These are phyloP conservation scores for Pollicipes pollicipes DNA, from an alignment of 1,140 invertebrate species.

Conservation along the genomic window DNA sequence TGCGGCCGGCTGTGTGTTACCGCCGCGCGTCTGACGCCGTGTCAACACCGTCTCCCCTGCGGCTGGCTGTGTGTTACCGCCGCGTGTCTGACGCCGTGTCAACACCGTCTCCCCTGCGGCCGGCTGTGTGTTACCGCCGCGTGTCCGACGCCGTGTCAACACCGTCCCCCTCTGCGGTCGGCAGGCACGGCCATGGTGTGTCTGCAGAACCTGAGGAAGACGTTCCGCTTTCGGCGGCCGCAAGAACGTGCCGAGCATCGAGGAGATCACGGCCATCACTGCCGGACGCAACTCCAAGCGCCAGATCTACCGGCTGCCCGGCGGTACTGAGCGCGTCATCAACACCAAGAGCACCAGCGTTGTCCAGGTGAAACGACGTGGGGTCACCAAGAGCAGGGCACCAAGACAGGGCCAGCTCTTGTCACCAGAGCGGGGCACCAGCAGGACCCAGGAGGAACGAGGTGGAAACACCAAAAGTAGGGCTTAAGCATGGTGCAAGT, in stretches of 20 bases:
- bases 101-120: no score
- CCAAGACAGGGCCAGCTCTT: no score
- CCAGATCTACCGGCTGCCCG: constrained; percentile 82
- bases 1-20: no score
- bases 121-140: no score
- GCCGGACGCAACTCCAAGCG: constrained; percentile 72
- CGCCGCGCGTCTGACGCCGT: no score
- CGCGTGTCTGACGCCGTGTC: constrained; percentile 8
- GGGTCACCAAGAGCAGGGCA: no score
- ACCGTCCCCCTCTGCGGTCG: constrained; percentile 10
- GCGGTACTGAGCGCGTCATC: constrained; percentile 77
- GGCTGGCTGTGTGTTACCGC: constrained; percentile 8
- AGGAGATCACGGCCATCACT: constrained; percentile 85
- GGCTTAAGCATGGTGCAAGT: no score
- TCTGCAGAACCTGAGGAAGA: constrained; percentile 85
- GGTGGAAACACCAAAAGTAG: no score
- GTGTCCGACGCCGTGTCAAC: no score
- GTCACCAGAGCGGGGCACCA: no score
- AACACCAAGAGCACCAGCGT: constrained; percentile 87
- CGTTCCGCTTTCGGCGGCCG: constrained; percentile 88
- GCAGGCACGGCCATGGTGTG: constrained; percentile 75
- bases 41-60: no score
- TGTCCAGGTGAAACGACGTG: constrained; percentile 36
- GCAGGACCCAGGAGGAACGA: no score
- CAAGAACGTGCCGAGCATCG: constrained; percentile 86